Evolutionary conservation across 1,140 invertebrate genomes (phyloP).

Genomic region (Plodia interpunctella): DNA sequence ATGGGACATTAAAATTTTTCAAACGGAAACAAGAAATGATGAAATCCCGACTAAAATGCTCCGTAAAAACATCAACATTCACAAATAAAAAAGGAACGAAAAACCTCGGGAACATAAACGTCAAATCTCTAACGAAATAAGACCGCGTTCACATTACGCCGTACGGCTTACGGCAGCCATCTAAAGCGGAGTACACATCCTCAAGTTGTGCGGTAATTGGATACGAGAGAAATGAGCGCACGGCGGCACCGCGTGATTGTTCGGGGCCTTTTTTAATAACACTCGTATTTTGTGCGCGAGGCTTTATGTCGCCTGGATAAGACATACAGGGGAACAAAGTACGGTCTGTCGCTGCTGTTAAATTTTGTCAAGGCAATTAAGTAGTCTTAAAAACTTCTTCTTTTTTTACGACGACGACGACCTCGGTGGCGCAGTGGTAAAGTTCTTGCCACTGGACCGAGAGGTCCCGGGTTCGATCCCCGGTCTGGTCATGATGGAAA

Average conservation of each 20-base stretch:
- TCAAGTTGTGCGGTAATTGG: conserved; percentile 33
- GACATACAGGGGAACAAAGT: too few relatives aligned
- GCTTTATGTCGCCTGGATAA: conserved; percentile 16
- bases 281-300: conserved; percentile 19
- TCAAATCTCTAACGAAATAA: conserved; percentile 3
- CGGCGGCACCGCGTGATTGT: conserved; percentile 33
- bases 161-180: background rate
- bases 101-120: background rate
- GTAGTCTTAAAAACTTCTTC: too few relatives aligned
- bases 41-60: too few relatives aligned
- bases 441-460: too few relatives aligned
- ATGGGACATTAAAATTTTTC: too few relatives aligned
- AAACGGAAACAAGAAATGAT: too few relatives aligned
- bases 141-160: background rate
- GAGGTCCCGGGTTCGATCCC: too few relatives aligned
- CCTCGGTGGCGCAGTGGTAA: too few relatives aligned
- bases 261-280: conserved; percentile 44
- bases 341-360: too few relatives aligned
- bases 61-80: background rate
- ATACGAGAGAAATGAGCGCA: conserved; percentile 32
- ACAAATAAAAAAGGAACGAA: background rate
- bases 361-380: too few relatives aligned
- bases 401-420: too few relatives aligned
- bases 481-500: too few relatives aligned
- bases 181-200: background rate